phyloP scores from a whole-genome alignment of 2,888 invertebrate genomes.

The Theretra japonica region DNA sequence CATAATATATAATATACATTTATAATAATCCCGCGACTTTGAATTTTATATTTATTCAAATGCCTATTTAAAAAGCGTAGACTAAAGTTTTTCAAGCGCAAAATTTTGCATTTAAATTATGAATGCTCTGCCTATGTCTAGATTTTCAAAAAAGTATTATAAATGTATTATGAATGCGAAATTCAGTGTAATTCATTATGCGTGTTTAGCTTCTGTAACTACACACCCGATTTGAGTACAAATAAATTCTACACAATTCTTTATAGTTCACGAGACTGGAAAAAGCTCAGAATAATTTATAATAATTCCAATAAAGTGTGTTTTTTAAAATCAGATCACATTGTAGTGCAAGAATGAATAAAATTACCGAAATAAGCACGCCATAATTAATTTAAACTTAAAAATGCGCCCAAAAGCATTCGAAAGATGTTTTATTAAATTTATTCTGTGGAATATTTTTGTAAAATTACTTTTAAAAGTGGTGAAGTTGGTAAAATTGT shows the following conservation, averaged over 20 bases:
- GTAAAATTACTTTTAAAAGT: not conserved
- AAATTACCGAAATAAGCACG: not conserved
- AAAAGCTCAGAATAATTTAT: not conserved
- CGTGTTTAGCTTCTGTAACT: not conserved
- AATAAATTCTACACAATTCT: not conserved
- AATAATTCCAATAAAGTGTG: not conserved
- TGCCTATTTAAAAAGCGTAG: not conserved
- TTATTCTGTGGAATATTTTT: not conserved
- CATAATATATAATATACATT: too few relatives aligned
- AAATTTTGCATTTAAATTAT: constrained; percentile 2
- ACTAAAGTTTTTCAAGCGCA: not conserved
- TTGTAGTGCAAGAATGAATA: not conserved
- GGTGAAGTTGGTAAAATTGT: not conserved
- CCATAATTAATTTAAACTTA: not conserved
- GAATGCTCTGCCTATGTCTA: not conserved
- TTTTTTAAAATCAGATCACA: not conserved
- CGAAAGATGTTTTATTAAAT: constrained; percentile 11
- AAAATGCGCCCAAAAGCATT: not conserved
- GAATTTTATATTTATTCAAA: not conserved
- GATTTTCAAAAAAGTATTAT: not conserved
- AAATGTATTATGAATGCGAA: constrained; percentile 13
- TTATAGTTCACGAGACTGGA: not conserved
- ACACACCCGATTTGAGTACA: not conserved
- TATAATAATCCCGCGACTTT: not conserved
- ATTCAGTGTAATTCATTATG: not conserved